Conservation (phyloP, 1,140 invertebrate genomes). For the Neodiprion fabricii region DNA sequence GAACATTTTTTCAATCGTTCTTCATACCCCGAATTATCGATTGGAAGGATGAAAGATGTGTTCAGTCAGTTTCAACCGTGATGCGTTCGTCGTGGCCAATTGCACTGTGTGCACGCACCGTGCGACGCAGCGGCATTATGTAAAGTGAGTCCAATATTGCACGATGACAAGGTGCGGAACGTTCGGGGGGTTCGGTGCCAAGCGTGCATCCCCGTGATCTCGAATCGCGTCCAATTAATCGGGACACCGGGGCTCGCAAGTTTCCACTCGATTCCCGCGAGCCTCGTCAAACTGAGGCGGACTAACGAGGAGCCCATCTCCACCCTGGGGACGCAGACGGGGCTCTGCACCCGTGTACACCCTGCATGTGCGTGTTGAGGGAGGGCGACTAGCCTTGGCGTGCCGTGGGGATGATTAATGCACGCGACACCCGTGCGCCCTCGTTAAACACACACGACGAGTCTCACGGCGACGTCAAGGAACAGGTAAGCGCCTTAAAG, state of each 20-base stretch:
- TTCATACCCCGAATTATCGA: no score
- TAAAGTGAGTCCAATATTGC: not conserved
- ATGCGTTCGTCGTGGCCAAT: no score
- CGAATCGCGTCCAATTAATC: constrained; percentile 7
- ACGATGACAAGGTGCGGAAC: not conserved
- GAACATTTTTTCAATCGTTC: no score
- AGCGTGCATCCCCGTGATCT: not conserved
- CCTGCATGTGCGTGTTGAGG: no score
- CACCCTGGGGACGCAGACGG: not conserved
- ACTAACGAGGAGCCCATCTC: not conserved
- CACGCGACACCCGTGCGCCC: constrained; percentile 28
- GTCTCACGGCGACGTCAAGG: no score
- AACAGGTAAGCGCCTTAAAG: no score
- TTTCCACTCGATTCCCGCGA: not conserved
- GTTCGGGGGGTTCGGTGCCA: not conserved
- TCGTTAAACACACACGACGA: not conserved
- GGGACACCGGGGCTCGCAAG: not conserved
- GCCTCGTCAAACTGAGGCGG: not conserved
- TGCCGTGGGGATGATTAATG: constrained; percentile 46
- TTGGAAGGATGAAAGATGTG: no score
- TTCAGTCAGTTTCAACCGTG: no score
- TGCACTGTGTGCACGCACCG: no score
- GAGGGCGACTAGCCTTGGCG: constrained; percentile 42
- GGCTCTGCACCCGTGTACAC: not conserved
- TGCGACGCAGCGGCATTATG: no score